Conservation (phyloP, 2,888 invertebrate genomes). For the Caenorhabditis imperialis region DNA sequence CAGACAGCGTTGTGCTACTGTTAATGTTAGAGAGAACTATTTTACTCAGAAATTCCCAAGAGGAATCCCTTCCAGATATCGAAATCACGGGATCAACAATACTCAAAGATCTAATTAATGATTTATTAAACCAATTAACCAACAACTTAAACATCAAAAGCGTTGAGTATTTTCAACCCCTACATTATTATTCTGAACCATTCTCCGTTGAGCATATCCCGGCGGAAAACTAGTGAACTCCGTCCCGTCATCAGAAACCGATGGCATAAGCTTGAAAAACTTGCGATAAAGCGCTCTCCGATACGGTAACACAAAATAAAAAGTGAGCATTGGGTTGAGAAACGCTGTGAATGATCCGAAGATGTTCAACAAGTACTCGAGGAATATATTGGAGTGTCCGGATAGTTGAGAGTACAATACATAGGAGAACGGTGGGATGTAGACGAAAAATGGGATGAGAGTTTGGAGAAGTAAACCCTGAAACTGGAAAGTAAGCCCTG, state of each 20-base stretch:
- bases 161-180: too few species aligned
- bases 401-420: conserved; percentile 10
- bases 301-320: conserved; percentile 43
- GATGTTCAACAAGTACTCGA: conserved; percentile 30
- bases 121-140: too few species aligned
- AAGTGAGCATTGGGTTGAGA: conserved; percentile 36
- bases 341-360: conserved; percentile 29
- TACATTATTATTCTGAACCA: too few species aligned
- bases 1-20: too few species aligned
- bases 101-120: too few species aligned
- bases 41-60: too few species aligned
- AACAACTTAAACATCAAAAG: too few species aligned
- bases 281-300: conserved; percentile 18
- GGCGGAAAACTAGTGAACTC: conserved; percentile 13
- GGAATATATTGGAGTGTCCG: conserved; percentile 17
- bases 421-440: conserved; percentile 35
- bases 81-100: too few species aligned
- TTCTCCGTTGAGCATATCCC: too few species aligned
- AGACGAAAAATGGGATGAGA: conserved; percentile 30
- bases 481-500: not conserved
- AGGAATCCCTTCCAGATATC: too few species aligned
- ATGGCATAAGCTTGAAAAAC: conserved; percentile 19
- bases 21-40: too few species aligned
- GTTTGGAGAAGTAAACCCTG: conserved; percentile 40
- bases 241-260: conserved; percentile 12